Base-by-base conservation (phyloP, 2,888 invertebrate genomes). In the Lithophane socia region DNA sequence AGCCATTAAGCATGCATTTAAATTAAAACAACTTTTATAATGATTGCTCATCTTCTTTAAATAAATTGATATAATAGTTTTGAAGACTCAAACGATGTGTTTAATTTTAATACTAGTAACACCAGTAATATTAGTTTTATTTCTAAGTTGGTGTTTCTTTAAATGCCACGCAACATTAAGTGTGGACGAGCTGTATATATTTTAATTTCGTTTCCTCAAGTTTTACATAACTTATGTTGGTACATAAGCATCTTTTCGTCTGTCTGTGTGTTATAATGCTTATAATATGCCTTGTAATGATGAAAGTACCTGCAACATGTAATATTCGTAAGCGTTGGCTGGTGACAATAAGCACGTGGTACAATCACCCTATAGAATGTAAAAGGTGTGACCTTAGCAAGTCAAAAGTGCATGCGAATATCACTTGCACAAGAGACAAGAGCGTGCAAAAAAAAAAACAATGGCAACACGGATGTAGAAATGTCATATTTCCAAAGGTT, bases 401-500 rank as follows among this genome's bases (percentile, higher is more conserved):
- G 10, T 73, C 64, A 84, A 80, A 83, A 75, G 63, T 86, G 76
- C 77, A 84, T 58, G 52, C 73, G 37, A 81, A 77, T 79, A 75
- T 79, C 54, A 73, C 56, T 75, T 80, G 75, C 75, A 82, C 47
- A 64, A 77, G 69, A 71, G 7, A 60, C 78, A 73, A 65, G 44
- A 58, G 72, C 72, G 49, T 63, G 42, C 71, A 77, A 77, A 52
- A 52, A 47, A 16, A 21, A 54, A 79, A 63, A 76, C 58, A 76
- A 88, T 65, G 65, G 66, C 54, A 72, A 72, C 67, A 79, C 81
- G 76, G 75, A 80, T 72, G 37, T 65, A 84, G 42, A 74, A 83
- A 83, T 86, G 82, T 82, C 87, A 87, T 80, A 79, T 86, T 87
- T 82, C 16, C 52, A 86, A 80, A 86, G 79, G 80, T 84, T 80